phyloP scores from a whole-genome alignment of 2,888 invertebrate genomes.

The Zele albiditarsus region DNA sequence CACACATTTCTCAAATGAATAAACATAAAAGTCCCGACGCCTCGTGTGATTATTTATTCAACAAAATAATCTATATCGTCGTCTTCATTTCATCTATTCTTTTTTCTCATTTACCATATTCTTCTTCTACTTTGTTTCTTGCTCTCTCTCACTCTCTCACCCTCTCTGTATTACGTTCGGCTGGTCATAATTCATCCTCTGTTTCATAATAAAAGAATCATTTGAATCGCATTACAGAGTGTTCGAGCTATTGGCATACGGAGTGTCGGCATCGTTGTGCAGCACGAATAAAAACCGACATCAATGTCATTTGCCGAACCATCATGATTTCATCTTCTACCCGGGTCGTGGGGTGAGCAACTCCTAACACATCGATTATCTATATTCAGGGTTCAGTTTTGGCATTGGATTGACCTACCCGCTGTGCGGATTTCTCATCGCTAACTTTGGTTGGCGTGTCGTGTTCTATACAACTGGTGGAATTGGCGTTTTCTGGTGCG shows the following conservation, averaged over 20 bases:
- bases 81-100: no score
- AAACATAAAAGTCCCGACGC: no score
- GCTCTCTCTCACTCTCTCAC: constrained; percentile 49
- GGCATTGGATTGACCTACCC: constrained; percentile 83
- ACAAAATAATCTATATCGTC: no score
- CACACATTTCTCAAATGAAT: no score
- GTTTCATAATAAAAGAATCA: constrained; percentile 66
- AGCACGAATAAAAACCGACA: constrained; percentile 34
- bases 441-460: constrained; percentile 79
- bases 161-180: background rate
- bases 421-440: constrained; percentile 81
- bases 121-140: constrained; percentile 27
- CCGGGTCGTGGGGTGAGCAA: constrained; percentile 69
- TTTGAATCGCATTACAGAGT: constrained; percentile 72
- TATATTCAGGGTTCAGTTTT: constrained; percentile 80
- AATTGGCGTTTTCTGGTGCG: constrained; percentile 79
- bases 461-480: constrained; percentile 83
- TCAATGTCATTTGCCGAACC: constrained; percentile 51
- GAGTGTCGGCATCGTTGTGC: constrained; percentile 24
- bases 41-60: no score
- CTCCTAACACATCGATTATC: constrained; percentile 71
- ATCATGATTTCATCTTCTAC: constrained; percentile 70
- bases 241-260: constrained; percentile 45
- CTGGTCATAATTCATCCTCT: constrained; percentile 13
- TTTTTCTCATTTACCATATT: background rate